phyloP scores from a whole-genome alignment of 2,113 vertebrate species.

The Corynorhinus townsendii region DNA sequence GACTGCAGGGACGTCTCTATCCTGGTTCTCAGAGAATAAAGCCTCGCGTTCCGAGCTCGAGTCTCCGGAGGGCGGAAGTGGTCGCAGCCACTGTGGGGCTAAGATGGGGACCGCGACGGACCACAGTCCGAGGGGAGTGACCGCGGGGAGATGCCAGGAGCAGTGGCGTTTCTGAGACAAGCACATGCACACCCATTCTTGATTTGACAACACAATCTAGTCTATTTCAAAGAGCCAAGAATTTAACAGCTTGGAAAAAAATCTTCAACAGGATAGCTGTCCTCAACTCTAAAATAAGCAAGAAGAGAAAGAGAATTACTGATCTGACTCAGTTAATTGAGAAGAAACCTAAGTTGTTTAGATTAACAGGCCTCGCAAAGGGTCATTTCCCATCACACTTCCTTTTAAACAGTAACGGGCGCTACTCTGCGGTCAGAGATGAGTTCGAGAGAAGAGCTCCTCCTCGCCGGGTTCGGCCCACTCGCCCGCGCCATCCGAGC shows the following conservation, averaged over 20 bases:
- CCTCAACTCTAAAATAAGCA: conserved; percentile 86
- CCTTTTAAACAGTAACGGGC: conserved; percentile 67
- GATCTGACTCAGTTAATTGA: conserved; percentile 87
- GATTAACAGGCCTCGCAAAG: conserved; percentile 84
- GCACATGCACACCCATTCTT: conserved; percentile 94
- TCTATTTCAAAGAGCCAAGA: conserved; percentile 89
- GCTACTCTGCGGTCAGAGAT: conserved; percentile 82
- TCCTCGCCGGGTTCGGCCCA: conserved; percentile 83
- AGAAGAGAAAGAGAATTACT: conserved; percentile 87
- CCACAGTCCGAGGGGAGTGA: conserved; percentile 80
- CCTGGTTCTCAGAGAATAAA: conserved; percentile 81
- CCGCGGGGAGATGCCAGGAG: conserved; percentile 83
- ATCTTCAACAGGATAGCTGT: conserved; percentile 81
- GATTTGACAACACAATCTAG: conserved; percentile 89
- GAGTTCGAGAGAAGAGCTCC: conserved; percentile 85
- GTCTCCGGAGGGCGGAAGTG: conserved; percentile 85
- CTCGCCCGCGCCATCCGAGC: conserved; percentile 84
- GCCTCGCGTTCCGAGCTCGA: conserved; percentile 79
- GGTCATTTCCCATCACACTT: conserved; percentile 73
- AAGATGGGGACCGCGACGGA: conserved; percentile 76
- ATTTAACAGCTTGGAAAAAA: conserved; percentile 79
- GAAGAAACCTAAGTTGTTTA: conserved; percentile 87
- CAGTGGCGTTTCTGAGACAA: conserved; percentile 88
- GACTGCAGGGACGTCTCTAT: conserved; percentile 76
- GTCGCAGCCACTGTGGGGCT: conserved; percentile 77